Evolutionary conservation across 2,797 vertebrate genomes (phyloP).

Genomic region (Sebastolobus altivelis): DNA sequence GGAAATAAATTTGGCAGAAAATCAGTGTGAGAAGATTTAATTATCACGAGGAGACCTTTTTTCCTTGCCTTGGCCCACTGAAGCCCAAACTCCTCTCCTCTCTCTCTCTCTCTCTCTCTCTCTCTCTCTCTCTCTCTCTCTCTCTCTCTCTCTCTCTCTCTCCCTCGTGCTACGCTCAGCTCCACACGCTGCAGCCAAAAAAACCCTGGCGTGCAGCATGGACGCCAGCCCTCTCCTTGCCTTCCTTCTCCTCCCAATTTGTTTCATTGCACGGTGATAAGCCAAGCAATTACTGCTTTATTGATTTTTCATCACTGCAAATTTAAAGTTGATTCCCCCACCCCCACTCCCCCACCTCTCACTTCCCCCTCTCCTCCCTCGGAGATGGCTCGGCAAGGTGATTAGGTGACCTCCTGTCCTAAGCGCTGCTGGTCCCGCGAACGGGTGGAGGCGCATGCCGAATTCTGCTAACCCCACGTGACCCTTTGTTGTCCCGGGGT

Average conservation of each 20-base stretch:
- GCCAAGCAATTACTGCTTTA: conserved; percentile 97
- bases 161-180: conserved; percentile 41
- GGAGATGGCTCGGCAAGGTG: conserved; percentile 85
- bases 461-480: conserved; percentile 90
- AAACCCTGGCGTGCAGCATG: conserved; percentile 73
- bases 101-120: background rate
- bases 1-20: conserved; percentile 99
- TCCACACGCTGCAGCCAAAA: conserved; percentile 81
- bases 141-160: conserved; percentile 19
- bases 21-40: conserved; percentile 99
- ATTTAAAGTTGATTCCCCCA: conserved; percentile 89
- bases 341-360: conserved; percentile 2
- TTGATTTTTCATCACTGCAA: conserved; percentile 98
- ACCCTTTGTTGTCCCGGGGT: conserved; percentile 89
- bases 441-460: conserved; percentile 79
- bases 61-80: conserved; percentile 79
- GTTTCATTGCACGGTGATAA: conserved; percentile 91
- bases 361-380: conserved; percentile 59
- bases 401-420: conserved; percentile 90
- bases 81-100: conserved; percentile 74
- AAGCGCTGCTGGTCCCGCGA: conserved; percentile 33
- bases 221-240: conserved; percentile 86
- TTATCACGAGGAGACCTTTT: conserved; percentile 96
- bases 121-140: background rate
- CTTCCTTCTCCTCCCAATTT: conserved; percentile 89